A percentile compares a stretch with the other conserved stretches of the same genome.
Evolutionary conservation across 2,888 invertebrate species (phyloP).

Genomic region (Lypha dubia): DNA sequence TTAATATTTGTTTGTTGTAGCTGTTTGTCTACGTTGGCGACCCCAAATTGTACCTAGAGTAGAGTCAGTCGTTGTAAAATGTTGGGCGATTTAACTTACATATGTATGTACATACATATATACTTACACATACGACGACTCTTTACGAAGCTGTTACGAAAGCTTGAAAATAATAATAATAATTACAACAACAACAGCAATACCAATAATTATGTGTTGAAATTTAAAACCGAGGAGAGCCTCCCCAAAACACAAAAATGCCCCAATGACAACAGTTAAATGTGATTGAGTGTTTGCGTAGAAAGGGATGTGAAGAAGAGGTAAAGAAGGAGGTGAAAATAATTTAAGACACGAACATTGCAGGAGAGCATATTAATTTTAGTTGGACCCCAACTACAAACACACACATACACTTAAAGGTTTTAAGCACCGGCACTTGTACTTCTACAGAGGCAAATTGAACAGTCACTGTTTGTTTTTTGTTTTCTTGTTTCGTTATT

Average conservation of each 20-base stretch:
- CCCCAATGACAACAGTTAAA: constrained; percentile 26
- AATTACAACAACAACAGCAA: constrained; percentile 5
- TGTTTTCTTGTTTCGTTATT: constrained; percentile 3
- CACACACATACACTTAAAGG: constrained; percentile 4
- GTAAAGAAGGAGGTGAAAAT: constrained; percentile 44
- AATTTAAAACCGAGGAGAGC: constrained; percentile 57
- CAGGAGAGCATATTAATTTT: constrained; percentile 48
- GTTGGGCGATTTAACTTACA: constrained; percentile 38
- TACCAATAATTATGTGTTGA: constrained; percentile 25
- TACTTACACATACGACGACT: too few relatives aligned
- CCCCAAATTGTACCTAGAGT: constrained; percentile 63
- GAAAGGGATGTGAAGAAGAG: constrained; percentile 19
- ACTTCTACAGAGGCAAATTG: constrained; percentile 16
- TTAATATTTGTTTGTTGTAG: constrained; percentile 18
- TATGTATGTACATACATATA: too few relatives aligned
- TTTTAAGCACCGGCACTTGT: constrained; percentile 43
- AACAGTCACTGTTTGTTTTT: constrained; percentile 22
- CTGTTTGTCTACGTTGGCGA: constrained; percentile 56
- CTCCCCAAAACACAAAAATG: constrained; percentile 52
- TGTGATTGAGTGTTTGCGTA: not conserved
- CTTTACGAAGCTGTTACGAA: constrained; percentile 62
- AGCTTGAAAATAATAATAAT: constrained; percentile 54
- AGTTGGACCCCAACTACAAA: not conserved
- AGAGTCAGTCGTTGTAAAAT: constrained; percentile 13
- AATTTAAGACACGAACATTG: constrained; percentile 46